Base-by-base conservation (phyloP, 1,140 invertebrate species). In the Atta colombica region DNA sequence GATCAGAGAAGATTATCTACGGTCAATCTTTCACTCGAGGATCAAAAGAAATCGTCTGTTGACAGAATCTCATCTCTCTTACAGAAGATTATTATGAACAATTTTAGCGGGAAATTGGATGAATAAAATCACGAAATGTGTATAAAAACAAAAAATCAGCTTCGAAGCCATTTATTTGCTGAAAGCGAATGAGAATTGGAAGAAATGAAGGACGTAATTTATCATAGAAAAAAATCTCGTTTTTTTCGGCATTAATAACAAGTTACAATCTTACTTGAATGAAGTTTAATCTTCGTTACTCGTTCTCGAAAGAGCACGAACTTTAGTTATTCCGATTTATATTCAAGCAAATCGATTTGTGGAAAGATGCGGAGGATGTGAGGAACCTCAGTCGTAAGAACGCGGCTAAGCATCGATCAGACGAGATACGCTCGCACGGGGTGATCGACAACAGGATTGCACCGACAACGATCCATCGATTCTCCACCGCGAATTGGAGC, bases 241-340 rank as follows among this genome's bases (percentile, higher is more conserved):
- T 28, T 45, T 25, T 60, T 45, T 82, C 35, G 25, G 25, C 16
- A 14, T 89, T 89, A 66, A 89, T 39, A 89, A 87, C 55, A n/a
- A 16, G 10, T 58, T n/a, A n/a, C n/a, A n/a, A 31, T 51, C 35
- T 35, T 60, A 45, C 2, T 60, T 35, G 55, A 2, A 77, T n/a
- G 21, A 77, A 14, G 3, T 31, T 14, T 51, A 25, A 71, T 21
- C 31, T 55, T 45, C 74, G 28, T 39, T 28, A n/a, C 4, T 58
- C 21, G 21, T 39, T 21, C 4, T 18, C 2, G 16, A 4, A 18
- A 12, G 49, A 68, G 2, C 51, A 45, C 18, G n/a, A 25, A 45
- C 8, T 25, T 63, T 25, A 49, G 28, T 51, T 6, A 4, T 66
- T 45, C 14, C 65, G n/a, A 39, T 55, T n/a, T 49, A 25, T 45